Percentiles rank a stretch among this genome's conserved stretches.
Conservation (phyloP, 2,888 invertebrate genomes). For the Anarsia innoxiella region DNA sequence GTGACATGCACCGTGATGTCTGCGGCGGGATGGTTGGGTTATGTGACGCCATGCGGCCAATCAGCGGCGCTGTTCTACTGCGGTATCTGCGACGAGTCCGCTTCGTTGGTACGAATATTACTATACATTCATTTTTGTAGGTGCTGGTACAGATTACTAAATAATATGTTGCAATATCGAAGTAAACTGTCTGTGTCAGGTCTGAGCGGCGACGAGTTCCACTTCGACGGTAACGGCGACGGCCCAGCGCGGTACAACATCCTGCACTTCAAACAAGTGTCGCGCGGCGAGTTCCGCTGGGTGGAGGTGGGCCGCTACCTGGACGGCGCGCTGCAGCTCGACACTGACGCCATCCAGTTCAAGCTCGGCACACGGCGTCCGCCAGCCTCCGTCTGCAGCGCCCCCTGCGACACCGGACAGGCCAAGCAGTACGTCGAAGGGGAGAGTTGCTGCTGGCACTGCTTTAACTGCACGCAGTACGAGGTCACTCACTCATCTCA, state of each 20-base stretch:
- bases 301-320: conserved; percentile 89
- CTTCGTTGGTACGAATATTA: conserved; percentile 71
- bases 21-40: conserved; percentile 85
- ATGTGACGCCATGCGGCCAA: conserved; percentile 91
- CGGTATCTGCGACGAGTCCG: conserved; percentile 89
- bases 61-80: conserved; percentile 89
- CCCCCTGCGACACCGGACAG: conserved; percentile 90
- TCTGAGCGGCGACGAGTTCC: conserved; percentile 90
- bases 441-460: conserved; percentile 96
- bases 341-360: conserved; percentile 90
- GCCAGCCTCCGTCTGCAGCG: conserved; percentile 93
- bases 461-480: conserved; percentile 78
- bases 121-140: too few species aligned
- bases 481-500: conserved; percentile 32
- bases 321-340: conserved; percentile 84
- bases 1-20: conserved; percentile 89
- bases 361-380: conserved; percentile 84
- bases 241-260: conserved; percentile 96
- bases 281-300: conserved; percentile 86
- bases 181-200: conserved; percentile 80
- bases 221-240: conserved; percentile 91
- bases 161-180: too few species aligned
- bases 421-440: conserved; percentile 95
- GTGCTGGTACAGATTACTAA: too few species aligned
- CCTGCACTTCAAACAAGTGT: conserved; percentile 91